Base-by-base conservation (phyloP, 2,888 invertebrate species). In the Pandemis cinnamomeana region DNA sequence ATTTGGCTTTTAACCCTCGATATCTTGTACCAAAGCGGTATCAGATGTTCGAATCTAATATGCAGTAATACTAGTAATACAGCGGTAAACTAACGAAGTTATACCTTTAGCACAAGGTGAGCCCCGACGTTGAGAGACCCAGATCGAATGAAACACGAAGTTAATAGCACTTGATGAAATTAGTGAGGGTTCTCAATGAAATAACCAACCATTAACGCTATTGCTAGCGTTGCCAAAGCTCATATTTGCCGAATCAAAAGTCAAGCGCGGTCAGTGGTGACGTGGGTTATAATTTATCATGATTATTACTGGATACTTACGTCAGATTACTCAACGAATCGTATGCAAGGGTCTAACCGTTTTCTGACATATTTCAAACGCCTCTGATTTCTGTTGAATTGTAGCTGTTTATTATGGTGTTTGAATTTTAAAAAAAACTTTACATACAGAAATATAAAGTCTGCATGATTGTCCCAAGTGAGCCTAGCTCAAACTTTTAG, bases 151-250 rank as follows among this genome's bases (percentile, higher is more conserved):
- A 87, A 87, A 89, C 88, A 85, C 84, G 84, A 87, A 90, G 88
- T 89, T 90, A 89, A 90, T 88, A 89, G 89, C 89, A 86, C 87
- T 89, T 89, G 83, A 90, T 90, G 89, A 87, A 89, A 91, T 90
- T 89, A 90, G 81, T 79, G 81, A 81, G 71, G 84, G 85, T 83
- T 80, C 82, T 81, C 82, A 89, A 90, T 90, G 86, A 88, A 87
- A 88, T 90, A 89, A 84, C 84, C 82, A 82, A 81, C 90, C 89
- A 91, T 91, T 90, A 90, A 84, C 82, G 83, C 78, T 81, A 81
- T 79, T 82, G 82, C 82, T 72, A 74, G 78, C 75, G 71, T 82
- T 82, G 80, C 75, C 72, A 77, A 82, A 84, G 83, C 86, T 89
- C 85, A 87, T 85, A 89, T 88, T 86, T 81, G 78, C 79, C 68